Evolutionary conservation across 2,797 vertebrate species (phyloP).

Genomic region (Scarus forsteni): DNA sequence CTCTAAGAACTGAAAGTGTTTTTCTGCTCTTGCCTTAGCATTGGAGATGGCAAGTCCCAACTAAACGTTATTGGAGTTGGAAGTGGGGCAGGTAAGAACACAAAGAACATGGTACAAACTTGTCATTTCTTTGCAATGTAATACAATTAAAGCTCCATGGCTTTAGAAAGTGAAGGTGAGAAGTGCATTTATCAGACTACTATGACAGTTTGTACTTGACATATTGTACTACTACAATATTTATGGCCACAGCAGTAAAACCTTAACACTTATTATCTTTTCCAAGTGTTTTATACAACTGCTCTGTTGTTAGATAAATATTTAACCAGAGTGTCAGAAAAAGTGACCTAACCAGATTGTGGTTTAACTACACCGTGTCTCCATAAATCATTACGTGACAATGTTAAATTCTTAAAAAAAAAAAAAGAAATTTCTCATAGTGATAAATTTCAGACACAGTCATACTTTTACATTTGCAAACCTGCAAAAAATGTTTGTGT

Average conservation of each 20-base stretch:
- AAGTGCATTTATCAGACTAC: conserved; percentile 4
- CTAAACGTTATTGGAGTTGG: conserved; percentile 92
- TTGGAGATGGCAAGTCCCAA: conserved; percentile 85
- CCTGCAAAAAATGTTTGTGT: conserved; percentile 16
- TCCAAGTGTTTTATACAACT: conserved; percentile 26
- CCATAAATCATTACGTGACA: not conserved
- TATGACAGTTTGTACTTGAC: conserved; percentile 4
- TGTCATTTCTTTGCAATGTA: conserved; percentile 5
- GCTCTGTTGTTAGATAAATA: conserved; percentile 35
- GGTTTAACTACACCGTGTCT: conserved; percentile 35
- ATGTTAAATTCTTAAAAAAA: conserved; percentile 28
- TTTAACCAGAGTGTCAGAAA: conserved; percentile 31
- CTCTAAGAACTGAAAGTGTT: conserved; percentile 19
- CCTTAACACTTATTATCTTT: conserved; percentile 18
- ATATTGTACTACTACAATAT: too few relatives aligned
- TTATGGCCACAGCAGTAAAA: conserved; percentile 33
- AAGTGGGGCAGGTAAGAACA: conserved; percentile 89
- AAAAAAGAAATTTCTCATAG: conserved; percentile 21
- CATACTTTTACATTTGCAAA: conserved; percentile 54
- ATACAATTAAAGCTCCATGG: conserved; percentile 27
- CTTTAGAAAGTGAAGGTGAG: conserved; percentile 33
- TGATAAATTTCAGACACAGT: conserved; percentile 39
- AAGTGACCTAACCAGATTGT: conserved; percentile 7
- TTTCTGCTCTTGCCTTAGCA: conserved; percentile 74
- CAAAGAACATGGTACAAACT: conserved; percentile 16